Conservation (phyloP, 2,888 invertebrate genomes). For the Campopleginae sp. region DNA sequence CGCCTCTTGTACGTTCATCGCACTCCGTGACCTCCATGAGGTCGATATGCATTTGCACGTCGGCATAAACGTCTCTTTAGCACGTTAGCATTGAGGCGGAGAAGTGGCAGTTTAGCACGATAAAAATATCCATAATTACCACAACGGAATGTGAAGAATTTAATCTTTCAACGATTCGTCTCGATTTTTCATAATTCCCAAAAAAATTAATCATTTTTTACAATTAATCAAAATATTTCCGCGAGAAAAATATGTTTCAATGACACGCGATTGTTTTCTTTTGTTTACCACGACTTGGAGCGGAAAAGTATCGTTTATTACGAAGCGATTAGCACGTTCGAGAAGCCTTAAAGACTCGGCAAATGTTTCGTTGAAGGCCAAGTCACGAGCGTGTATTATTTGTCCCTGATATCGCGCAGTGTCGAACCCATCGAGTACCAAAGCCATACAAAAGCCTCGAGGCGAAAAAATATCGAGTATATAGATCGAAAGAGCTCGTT, state of each 20-base stretch:
- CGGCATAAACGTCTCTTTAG: slow-evolving; percentile 11
- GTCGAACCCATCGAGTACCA: slow-evolving; percentile 41
- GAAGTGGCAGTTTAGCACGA: background rate
- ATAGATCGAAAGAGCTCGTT: slow-evolving; percentile 10
- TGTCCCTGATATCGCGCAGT: slow-evolving; percentile 48
- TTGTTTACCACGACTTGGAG: background rate
- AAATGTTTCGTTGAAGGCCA: slow-evolving; percentile 59
- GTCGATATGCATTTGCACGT: slow-evolving; percentile 56
- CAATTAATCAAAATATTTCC: background rate
- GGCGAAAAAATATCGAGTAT: background rate
- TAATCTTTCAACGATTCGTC: background rate
- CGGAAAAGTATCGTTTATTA: background rate
- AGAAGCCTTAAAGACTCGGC: slow-evolving; percentile 51
- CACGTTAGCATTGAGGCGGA: background rate
- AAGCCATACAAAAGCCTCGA: slow-evolving; percentile 50
- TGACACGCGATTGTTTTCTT: background rate
- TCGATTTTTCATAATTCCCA: background rate
- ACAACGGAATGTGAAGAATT: background rate
- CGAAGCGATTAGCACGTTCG: slow-evolving; percentile 18
- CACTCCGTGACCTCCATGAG: slow-evolving; percentile 45
- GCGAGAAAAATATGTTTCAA: background rate
- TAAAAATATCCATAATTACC: too few relatives aligned
- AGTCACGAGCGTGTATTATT: slow-evolving; percentile 52
- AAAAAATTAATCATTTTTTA: background rate
- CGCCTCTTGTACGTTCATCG: slow-evolving; percentile 44